Evolutionary conservation across 2,113 vertebrate genomes (phyloP).

Genomic region (Oceanodroma tethys): DNA sequence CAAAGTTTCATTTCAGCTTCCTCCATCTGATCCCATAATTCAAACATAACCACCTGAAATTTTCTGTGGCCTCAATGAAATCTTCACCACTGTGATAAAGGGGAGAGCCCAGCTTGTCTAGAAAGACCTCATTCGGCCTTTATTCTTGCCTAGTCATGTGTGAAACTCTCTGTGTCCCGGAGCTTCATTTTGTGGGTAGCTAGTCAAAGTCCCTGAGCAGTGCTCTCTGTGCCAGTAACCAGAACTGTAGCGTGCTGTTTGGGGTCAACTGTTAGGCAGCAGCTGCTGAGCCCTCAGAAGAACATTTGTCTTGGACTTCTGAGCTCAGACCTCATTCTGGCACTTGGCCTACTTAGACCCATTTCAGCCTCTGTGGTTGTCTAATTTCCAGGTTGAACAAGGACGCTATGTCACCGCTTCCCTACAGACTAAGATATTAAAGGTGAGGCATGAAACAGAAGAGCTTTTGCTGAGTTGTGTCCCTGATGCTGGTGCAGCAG

Average conservation of each 20-base stretch:
- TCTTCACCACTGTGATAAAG: neutral
- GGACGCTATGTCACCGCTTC: neutral
- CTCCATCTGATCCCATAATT: neutral
- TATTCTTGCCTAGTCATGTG: neutral
- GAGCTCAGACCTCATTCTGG: slow-evolving; percentile 26
- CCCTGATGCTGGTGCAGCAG: neutral
- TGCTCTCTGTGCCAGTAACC: neutral
- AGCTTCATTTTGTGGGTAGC: neutral
- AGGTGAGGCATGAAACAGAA: neutral
- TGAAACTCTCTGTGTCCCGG: neutral
- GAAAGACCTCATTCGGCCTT: neutral
- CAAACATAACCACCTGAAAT: neutral
- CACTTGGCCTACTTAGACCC: slow-evolving; percentile 2
- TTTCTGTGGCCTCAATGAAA: neutral
- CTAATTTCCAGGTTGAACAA: neutral
- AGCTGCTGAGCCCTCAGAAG: neutral
- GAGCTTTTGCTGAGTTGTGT: neutral
- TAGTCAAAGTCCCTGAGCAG: neutral
- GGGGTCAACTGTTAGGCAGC: neutral
- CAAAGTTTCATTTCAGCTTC: neutral
- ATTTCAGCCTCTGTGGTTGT: slow-evolving; percentile 3
- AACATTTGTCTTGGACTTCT: slow-evolving; percentile 53
- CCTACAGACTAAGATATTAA: neutral
- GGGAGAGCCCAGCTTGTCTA: neutral
- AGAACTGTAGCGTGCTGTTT: neutral